Percentiles rank a stretch among this genome's conserved stretches.
These are phyloP conservation scores for Dendroctonus ponderosae DNA, from an alignment of 1,140 invertebrate species.

Conservation along the genomic window DNA sequence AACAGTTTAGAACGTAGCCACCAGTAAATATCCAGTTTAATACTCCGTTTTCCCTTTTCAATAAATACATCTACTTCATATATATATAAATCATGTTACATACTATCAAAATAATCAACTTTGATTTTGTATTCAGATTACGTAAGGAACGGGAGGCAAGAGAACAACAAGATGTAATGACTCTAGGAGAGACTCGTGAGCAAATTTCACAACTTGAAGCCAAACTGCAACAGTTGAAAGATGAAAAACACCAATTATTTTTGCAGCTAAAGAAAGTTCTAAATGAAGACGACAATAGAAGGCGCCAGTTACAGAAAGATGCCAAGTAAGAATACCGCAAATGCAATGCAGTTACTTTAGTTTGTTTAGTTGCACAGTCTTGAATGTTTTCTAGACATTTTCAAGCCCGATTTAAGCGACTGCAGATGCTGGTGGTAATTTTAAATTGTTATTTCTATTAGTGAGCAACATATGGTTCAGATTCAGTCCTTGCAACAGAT, in stretches of 20 bases:
- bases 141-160: conserved; percentile 85
- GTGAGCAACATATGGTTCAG: conserved; percentile 45
- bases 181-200: conserved; percentile 83
- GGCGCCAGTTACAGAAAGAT: conserved; percentile 77
- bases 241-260: conserved; percentile 91
- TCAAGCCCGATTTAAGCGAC: no score
- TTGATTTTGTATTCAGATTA: conserved; percentile 51
- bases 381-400: no score
- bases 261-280: conserved; percentile 90
- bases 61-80: neutral
- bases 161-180: conserved; percentile 90
- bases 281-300: conserved; percentile 87
- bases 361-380: no score
- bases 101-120: neutral
- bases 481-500: conserved; percentile 59
- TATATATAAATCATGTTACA: neutral
- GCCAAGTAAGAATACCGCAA: conserved; percentile 52
- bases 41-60: no score
- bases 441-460: conserved; percentile 26
- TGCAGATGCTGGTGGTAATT: no score
- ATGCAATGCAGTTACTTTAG: no score
- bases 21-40: no score
- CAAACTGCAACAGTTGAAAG: conserved; percentile 74
- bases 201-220: conserved; percentile 80
- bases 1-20: no score